Base-by-base conservation (phyloP, 2,888 invertebrate species). In the Cepaea hortensis region DNA sequence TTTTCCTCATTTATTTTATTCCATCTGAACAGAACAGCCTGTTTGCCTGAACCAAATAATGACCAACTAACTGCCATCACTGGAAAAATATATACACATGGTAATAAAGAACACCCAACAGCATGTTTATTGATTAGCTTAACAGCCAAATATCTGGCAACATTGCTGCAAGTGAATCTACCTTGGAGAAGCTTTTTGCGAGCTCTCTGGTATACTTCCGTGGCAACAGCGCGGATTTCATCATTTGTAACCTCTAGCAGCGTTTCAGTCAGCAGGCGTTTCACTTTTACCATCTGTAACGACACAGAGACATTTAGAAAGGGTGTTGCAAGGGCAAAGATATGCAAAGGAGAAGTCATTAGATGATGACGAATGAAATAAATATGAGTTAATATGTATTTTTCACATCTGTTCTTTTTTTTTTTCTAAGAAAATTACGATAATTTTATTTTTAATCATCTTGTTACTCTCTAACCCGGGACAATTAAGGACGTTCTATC, bases 231-330 rank as follows among this genome's bases (percentile, higher is more conserved):
- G 93, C 96, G 95, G 94, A 99, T 97, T 96, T 98, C 97, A 95
- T 97, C 96, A 95, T 97, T 97, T 50, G 99, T 99, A 92, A 98
- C 98, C 95, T 98, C 98, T 92, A 99, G 96, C 88, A 99, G 96
- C 93, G 99, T 97, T 95, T 98, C 98, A 62, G 99, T 99, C 95
- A 99, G 96, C 91, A 97, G 96, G 89, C 97, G 96, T 88, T 98
- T 96, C 84, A 98, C 97, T 93, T 96, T 96, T 94, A 97, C 95
- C 97, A 98, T 98, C 95, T 95, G 91, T 7, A 91, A 91, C 35
- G 11, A 68, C n/a, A n/a, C 68, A 68, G 20, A 68, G 13, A n/a
- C 68, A 68, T n/a, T 68, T n/a, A 68, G 13, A 15, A 65, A 18
- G 18, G 18, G 18, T 65, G 18, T 18, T 18, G 9, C 13, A 18